Base-by-base conservation (phyloP, 1,140 invertebrate species). In the Pseudomyrmex sp. region DNA sequence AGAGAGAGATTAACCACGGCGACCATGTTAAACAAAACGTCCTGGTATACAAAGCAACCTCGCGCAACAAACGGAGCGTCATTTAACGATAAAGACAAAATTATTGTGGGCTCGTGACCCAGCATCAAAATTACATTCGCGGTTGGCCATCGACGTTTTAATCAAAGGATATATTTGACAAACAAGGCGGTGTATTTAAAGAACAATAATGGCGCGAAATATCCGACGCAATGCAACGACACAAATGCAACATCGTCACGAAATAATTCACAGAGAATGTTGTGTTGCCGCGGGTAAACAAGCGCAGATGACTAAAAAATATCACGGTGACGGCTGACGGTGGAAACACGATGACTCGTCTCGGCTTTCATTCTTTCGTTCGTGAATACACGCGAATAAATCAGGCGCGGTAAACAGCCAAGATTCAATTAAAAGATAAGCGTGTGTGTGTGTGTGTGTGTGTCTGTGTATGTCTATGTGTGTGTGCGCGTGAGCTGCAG, bases 371-470 rank as follows among this genome's bases (percentile, higher is more conserved):
- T 66, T 83, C 62, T 58, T 83, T 56, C 61, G 62, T 83, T 56
- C 61, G 62, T 46, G 13, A 44, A 52, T 18, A 44, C 56, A 61
- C 62, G 62, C 73, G 73, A 83, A 77, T 77, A 77, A 83, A 83
- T 83, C 62, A 83, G 50, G 18, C 13, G 20, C 52, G 23, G 82
- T 83, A 83, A 83, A 83, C 82, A 83, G 44, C 62, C 82, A 23
- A 77, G 82, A 83, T 83, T 83, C 82, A 76, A 83, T 83, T 83
- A 83, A 83, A 83, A 83, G 82, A 83, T 83, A 83, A 77, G n/a
- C 79, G 54, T 54, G 44, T 35, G 35, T 35, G 5, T 35, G 35
- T 35, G 35, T 7, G 35, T 35, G 26, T 26, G 26, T 26, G 26
- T 26, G 26, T 26, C 1, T 26, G 2, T 35, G 35, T 35, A 7